phyloP scores from a whole-genome alignment of 2,113 vertebrate genomes.

The Heterocephalus glaber region DNA sequence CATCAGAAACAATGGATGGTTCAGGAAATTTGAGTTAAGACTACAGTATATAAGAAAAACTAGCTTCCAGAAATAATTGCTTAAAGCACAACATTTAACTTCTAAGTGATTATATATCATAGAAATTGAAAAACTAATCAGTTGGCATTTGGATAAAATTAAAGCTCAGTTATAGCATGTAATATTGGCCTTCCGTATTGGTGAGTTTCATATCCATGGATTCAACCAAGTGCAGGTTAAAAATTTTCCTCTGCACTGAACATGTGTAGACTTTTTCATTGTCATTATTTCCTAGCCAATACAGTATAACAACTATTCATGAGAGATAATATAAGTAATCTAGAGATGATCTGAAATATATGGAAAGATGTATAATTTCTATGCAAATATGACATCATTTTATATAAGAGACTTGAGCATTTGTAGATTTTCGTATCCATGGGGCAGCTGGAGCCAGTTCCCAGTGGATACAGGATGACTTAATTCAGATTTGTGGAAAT shows the following conservation, averaged over 20 bases:
- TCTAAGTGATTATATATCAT: background rate
- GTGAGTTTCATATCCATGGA: background rate
- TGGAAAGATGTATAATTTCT: background rate
- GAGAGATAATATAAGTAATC: background rate
- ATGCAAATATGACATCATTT: background rate
- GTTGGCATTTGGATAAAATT: background rate
- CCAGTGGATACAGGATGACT: background rate
- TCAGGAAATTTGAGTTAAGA: background rate
- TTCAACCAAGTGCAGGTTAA: background rate
- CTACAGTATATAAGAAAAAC: background rate
- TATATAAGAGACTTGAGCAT: background rate
- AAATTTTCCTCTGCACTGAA: background rate
- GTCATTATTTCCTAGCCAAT: background rate
- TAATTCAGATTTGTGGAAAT: background rate
- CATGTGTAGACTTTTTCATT: background rate
- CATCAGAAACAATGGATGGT: background rate
- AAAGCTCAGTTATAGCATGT: background rate
- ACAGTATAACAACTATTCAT: background rate
- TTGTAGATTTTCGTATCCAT: background rate
- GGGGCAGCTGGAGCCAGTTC: background rate
- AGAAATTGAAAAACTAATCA: slow-evolving; percentile 25
- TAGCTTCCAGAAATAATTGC: background rate
- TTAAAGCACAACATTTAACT: slow-evolving; percentile 11
- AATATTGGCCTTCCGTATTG: background rate
- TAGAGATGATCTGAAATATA: background rate